Evolutionary conservation across 2,797 vertebrate species (phyloP).

Genomic region (Aselliscus stoliczkanus): DNA sequence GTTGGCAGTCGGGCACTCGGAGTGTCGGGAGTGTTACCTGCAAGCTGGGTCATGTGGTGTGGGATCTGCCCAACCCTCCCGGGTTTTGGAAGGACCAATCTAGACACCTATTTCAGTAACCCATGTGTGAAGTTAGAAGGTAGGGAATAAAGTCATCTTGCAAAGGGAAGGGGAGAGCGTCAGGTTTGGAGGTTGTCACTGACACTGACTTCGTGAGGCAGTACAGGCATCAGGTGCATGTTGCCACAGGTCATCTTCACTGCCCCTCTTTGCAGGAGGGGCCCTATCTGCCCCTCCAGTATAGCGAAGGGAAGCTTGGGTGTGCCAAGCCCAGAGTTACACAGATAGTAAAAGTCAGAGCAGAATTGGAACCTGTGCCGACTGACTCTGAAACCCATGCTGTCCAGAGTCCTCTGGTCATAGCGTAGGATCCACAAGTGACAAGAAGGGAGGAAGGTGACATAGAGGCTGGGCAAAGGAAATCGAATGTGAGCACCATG

Average conservation of each 20-base stretch:
- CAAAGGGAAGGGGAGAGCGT: background rate
- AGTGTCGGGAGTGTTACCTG: fast-evolving
- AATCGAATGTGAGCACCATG: fast-evolving
- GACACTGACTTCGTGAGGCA: background rate
- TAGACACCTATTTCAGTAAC: background rate
- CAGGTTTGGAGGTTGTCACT: background rate
- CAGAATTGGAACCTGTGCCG: fast-evolving
- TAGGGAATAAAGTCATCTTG: background rate
- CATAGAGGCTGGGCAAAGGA: background rate
- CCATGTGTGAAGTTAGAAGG: background rate
- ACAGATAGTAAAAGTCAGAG: fast-evolving
- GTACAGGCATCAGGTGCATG: fast-evolving
- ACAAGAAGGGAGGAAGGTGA: background rate
- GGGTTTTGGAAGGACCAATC: background rate
- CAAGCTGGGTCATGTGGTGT: fast-evolving
- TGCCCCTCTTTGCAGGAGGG: fast-evolving
- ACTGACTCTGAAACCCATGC: fast-evolving
- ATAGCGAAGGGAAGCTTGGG: background rate
- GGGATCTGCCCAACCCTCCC: fast-evolving
- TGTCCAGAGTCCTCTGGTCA: background rate
- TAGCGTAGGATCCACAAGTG: background rate
- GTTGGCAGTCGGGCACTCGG: fast-evolving
- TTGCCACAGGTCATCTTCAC: background rate
- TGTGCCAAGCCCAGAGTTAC: background rate
- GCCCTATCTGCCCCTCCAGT: background rate